phyloP scores from a whole-genome alignment of 1,140 invertebrate species.

The Macrobrachium nipponense region DNA sequence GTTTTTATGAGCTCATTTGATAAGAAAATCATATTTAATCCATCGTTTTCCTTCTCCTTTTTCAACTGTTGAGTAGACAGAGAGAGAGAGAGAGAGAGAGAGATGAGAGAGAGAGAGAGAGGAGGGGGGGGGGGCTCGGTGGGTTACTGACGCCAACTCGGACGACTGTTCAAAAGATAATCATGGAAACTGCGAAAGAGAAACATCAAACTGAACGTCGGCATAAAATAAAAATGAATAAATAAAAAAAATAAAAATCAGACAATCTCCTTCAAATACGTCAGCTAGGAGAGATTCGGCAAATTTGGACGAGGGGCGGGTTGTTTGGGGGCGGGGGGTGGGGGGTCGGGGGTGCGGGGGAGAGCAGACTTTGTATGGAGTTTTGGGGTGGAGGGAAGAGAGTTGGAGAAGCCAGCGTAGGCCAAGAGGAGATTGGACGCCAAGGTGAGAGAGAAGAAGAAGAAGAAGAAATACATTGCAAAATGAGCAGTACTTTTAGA shows the following conservation, averaged over 20 bases:
- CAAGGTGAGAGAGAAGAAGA: not conserved
- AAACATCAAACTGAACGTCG: too few species aligned
- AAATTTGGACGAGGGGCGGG: not conserved
- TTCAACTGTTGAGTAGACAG: too few species aligned
- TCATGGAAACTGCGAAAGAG: too few species aligned
- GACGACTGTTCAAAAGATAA: not conserved
- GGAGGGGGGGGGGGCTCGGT: not conserved
- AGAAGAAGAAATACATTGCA: not conserved
- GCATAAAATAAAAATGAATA: too few species aligned
- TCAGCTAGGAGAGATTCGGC: not conserved
- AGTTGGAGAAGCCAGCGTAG: not conserved
- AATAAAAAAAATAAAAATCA: too few species aligned
- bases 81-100: constrained; percentile 28
- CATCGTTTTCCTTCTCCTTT: too few species aligned
- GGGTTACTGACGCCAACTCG: not conserved
- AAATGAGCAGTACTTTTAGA: too few species aligned
- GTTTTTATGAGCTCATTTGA: too few species aligned
- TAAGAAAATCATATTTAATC: too few species aligned
- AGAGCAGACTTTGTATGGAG: not conserved
- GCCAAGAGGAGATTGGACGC: not conserved
- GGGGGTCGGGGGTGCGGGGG: not conserved
- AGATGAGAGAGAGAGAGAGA: constrained; percentile 28
- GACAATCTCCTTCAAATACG: not conserved
- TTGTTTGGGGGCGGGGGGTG: not conserved
- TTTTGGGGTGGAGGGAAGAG: not conserved